These are phyloP conservation scores for Myathropa florea DNA, from an alignment of 2,888 invertebrate species.

Conservation along the genomic window DNA sequence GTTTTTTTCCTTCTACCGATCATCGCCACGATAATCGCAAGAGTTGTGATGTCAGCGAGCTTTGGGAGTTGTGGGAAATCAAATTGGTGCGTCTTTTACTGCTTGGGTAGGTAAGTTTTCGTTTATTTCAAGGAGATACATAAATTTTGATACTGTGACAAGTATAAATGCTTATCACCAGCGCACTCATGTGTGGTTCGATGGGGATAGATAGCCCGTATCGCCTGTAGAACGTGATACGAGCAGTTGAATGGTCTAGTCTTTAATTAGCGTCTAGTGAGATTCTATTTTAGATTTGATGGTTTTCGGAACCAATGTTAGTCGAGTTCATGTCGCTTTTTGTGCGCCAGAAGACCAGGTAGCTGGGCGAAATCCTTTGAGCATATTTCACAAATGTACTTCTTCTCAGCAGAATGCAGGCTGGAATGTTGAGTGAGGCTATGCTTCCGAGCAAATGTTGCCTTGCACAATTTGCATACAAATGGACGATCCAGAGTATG, in stretches of 20 bases:
- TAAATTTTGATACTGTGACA: not conserved
- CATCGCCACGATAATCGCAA: not conserved
- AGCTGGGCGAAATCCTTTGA: conserved; percentile 47
- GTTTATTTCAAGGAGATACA: not conserved
- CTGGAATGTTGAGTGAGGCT: conserved; percentile 36
- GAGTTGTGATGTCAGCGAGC: not conserved
- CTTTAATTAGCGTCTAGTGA: not conserved
- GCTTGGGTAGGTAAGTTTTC: not conserved
- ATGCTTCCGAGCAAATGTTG: conserved; percentile 38
- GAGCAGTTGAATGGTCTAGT: not conserved
- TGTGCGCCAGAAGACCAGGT: conserved; percentile 50
- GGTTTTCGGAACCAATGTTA: not conserved
- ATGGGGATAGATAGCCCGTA: not conserved
- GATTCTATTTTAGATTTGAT: not conserved
- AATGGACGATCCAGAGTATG: conserved; percentile 43
- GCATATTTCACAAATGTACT: conserved; percentile 45
- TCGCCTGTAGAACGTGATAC: not conserved
- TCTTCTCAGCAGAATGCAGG: conserved; percentile 29
- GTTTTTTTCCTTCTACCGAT: conserved; percentile 1
- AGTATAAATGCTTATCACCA: conserved; percentile 5
- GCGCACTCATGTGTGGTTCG: not conserved
- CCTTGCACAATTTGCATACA: conserved; percentile 38
- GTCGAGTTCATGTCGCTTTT: conserved; percentile 23
- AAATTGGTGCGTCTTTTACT: not conserved
- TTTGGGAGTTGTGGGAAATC: too few species aligned